Evolutionary conservation across 2,113 vertebrate genomes (phyloP), one percentile per base, ranked within the genome.

Genomic region (Stigmatopora argus): DNA sequence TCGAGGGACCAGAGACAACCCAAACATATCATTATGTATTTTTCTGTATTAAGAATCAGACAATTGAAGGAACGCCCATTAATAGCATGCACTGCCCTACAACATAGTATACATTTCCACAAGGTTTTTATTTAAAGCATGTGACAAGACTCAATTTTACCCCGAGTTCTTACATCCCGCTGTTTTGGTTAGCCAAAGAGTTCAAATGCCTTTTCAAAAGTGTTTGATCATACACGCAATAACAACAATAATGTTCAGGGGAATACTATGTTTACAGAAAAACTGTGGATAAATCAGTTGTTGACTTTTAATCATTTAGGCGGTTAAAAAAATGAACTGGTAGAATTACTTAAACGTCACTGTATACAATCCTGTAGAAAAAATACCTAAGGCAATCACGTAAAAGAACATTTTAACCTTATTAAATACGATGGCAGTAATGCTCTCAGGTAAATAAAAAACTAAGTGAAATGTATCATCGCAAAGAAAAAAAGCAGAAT

Each of bases 391-490:
- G 51, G 51, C 21, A 53, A 53, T 53, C 11, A 23, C 23, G 21
- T 14, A 53, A 53, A 23, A 23, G 21, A 23, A 53, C 11, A 13
- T 53, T 3, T 23, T 1, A 14, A 41, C 26, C 52, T 51, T 23
- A 0, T 17, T 56, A 14, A 9, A 59, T 15, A 38, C 23, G 41
- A 45, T 61, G 59, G 19, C 19, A 21, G 15, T 55, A 6, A 44
- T 45, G 13, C 7, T 23, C 44, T 34, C 38, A 35, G 51, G 58
- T 41, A 73, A 46, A 35, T 56, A 71, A 44, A 4, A 14, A 18
- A 49, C 31, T 10, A 38, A 51, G 21, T 53, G 59, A 73, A 69
- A 71, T 69, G 13, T 10, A 31, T 0, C n/a, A 23, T 35, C 67
- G 34, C 19, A n/a, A 31, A 65, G 58, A 47, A 53, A 74, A 48